Conservation (phyloP, 2,888 invertebrate species). For the Eupelmus urozonus region DNA sequence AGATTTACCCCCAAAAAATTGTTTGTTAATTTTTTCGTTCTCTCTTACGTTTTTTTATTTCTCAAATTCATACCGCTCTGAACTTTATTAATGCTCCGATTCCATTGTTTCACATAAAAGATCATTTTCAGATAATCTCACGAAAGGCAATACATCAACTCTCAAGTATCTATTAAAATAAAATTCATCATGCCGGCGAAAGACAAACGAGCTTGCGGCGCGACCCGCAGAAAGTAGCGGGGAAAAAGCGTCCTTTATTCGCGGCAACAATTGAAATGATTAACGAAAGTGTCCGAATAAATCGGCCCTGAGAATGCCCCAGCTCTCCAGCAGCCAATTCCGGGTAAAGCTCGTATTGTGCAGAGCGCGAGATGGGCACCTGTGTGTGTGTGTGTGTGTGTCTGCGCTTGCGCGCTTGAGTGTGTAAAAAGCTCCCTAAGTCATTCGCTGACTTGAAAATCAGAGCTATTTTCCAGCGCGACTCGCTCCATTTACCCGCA, state of each 20-base stretch:
- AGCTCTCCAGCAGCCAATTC: conserved; percentile 3
- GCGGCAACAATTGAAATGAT: conserved; percentile 38
- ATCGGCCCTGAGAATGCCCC: conserved; percentile 7
- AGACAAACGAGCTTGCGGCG: background rate
- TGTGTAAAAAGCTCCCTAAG: conserved; percentile 48
- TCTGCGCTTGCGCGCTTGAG: too few relatives aligned
- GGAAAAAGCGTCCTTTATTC: background rate
- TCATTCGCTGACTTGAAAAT: conserved; percentile 50
- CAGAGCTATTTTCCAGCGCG: conserved; percentile 51
- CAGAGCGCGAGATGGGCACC: background rate
- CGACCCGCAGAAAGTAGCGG: background rate
- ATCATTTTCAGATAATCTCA: background rate
- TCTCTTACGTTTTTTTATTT: too few relatives aligned
- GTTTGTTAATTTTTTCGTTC: too few relatives aligned
- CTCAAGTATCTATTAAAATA: background rate
- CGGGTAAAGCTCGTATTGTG: conserved; percentile 20
- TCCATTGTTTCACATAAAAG: background rate
- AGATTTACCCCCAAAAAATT: too few relatives aligned
- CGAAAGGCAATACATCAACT: too few relatives aligned
- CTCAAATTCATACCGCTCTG: too few relatives aligned
- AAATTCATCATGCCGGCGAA: background rate
- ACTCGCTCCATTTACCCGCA: conserved; percentile 54
- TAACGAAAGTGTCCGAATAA: conserved; percentile 43
- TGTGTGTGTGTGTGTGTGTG: background rate
- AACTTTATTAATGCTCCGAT: too few relatives aligned